These are phyloP conservation scores for Gambusia affinis DNA, from an alignment of 2,113 vertebrate species.

Conservation along the genomic window DNA sequence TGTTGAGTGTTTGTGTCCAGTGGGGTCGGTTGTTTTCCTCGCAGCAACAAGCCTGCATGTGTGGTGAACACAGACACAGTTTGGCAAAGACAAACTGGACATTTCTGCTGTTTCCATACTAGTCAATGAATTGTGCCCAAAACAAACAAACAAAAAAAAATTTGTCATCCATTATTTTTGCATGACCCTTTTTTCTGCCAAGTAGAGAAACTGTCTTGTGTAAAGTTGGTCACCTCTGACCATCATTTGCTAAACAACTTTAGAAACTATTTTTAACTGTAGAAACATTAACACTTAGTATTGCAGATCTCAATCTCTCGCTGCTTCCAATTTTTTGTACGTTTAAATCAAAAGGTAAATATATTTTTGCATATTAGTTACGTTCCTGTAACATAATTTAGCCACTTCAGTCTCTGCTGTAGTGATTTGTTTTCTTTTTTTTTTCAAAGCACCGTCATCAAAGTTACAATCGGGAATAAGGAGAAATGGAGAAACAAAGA, in stretches of 20 bases:
- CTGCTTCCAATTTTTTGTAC: too few species aligned
- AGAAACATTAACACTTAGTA: too few species aligned
- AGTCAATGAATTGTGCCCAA: background rate
- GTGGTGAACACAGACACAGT: slow-evolving; percentile 17
- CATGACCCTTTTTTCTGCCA: too few species aligned
- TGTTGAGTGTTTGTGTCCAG: slow-evolving; percentile 15
- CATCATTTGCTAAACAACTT: too few species aligned
- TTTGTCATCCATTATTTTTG: too few species aligned
- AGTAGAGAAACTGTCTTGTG: too few species aligned
- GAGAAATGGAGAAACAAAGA: background rate
- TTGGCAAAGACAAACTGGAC: slow-evolving; percentile 32
- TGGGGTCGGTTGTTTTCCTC: slow-evolving; percentile 41
- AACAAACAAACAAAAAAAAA: too few species aligned
- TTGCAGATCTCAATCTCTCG: too few species aligned
- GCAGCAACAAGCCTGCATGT: slow-evolving; percentile 17
- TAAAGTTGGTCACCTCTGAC: too few species aligned
- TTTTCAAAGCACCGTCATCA: background rate
- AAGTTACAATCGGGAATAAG: background rate
- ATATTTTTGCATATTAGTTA: background rate
- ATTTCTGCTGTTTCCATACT: background rate
- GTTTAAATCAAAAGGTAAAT: background rate
- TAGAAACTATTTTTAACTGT: too few species aligned
- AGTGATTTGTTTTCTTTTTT: background rate
- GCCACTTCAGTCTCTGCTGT: background rate
- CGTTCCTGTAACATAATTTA: background rate